Evolutionary conservation across 2,113 vertebrate species (phyloP).

Genomic region (Echinops telfairi): DNA sequence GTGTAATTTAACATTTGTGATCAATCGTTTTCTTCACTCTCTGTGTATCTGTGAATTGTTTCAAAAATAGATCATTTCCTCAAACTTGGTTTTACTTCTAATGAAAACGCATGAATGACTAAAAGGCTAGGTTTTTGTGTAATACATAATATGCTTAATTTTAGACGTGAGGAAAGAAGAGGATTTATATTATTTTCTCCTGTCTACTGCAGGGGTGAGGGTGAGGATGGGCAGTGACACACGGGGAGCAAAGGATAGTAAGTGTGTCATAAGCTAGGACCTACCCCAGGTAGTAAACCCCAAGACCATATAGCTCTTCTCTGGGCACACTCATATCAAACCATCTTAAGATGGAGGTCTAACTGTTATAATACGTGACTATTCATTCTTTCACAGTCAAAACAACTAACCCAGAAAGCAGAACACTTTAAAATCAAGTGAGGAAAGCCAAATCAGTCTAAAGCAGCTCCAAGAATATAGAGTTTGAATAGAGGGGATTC

Average conservation of each 20-base stretch:
- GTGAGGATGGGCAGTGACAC: neutral
- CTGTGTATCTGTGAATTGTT: no score
- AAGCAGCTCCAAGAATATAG: neutral
- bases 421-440: neutral
- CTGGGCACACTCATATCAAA: neutral
- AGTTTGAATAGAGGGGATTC: neutral
- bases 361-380: neutral
- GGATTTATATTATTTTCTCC: neutral
- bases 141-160: neutral
- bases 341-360: neutral
- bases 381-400: neutral
- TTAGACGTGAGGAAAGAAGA: neutral
- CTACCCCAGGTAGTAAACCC: neutral
- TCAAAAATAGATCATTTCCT: no score
- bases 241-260: neutral
- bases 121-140: neutral
- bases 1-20: no score
- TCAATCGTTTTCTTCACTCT: no score
- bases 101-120: neutral
- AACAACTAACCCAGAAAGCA: neutral
- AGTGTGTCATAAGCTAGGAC: neutral
- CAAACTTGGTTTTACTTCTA: no score
- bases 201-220: neutral
- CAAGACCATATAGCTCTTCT: neutral
- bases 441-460: neutral